Percentiles rank a stretch among this genome's conserved stretches.
phyloP scores from a whole-genome alignment of 2,888 invertebrate genomes.

The Bedellia somnulentella region DNA sequence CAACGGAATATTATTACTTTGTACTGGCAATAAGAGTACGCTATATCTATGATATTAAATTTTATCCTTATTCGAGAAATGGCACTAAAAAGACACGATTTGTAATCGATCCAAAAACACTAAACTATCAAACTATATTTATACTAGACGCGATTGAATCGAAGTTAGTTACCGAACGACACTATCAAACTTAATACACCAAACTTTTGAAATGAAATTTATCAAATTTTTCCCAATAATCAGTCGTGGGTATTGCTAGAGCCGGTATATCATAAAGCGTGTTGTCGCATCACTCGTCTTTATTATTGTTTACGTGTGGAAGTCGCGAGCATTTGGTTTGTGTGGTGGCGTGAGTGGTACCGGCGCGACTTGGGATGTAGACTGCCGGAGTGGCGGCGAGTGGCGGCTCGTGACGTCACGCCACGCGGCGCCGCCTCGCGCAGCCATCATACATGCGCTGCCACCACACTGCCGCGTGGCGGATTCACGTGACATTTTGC shows the following conservation, averaged over 20 bases:
- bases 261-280: conserved; percentile 29
- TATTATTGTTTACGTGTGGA: conserved; percentile 35
- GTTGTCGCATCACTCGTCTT: conserved; percentile 27
- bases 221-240: conserved; percentile 5
- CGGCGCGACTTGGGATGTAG: conserved; percentile 5
- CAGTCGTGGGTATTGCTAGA: conserved; percentile 10
- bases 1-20: conserved; percentile 47
- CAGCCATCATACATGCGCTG: too few species aligned
- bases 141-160: conserved; percentile 2
- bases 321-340: conserved; percentile 5
- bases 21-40: conserved; percentile 43
- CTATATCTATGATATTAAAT: neutral
- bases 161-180: conserved; percentile 5
- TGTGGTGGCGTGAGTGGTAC: conserved; percentile 2
- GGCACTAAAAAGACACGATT: conserved; percentile 59
- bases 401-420: conserved; percentile 11
- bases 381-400: conserved; percentile 13
- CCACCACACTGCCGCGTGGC: neutral
- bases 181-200: conserved; percentile 31
- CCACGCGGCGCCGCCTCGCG: conserved; percentile 1
- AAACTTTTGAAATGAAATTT: conserved; percentile 14
- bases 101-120: conserved; percentile 19
- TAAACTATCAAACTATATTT: conserved; percentile 7
- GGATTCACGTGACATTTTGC: too few species aligned
- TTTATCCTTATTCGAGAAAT: conserved; percentile 20